Percentiles rank a stretch among this genome's conserved stretches.
phyloP scores from a whole-genome alignment of 1,140 invertebrate species.

The Cephus cinctus region DNA sequence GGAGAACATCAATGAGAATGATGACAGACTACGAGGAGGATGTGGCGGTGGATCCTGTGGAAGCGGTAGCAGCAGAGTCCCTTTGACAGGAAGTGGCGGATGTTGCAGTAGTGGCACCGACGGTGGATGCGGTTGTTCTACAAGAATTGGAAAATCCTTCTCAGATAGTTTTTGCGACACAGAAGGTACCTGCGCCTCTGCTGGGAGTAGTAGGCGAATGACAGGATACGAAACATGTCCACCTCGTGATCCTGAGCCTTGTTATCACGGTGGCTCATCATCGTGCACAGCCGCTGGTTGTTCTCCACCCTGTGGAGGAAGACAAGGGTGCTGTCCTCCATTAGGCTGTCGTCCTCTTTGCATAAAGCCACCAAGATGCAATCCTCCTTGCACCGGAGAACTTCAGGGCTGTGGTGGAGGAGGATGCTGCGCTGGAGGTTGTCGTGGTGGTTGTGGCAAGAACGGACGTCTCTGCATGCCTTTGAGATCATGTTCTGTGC shows the following conservation, averaged over 20 bases:
- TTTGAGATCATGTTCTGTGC: slow-evolving; percentile 21
- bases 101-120: background rate
- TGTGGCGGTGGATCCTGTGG: slow-evolving; percentile 15
- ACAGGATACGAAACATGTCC: slow-evolving; percentile 3
- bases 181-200: slow-evolving; percentile 8
- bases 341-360: slow-evolving; percentile 20
- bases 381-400: slow-evolving; percentile 23
- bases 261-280: background rate
- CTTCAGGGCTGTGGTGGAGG: slow-evolving; percentile 27
- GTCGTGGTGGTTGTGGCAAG: slow-evolving; percentile 39
- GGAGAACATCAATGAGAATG: too few relatives aligned
- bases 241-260: slow-evolving; percentile 6
- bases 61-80: background rate
- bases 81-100: background rate
- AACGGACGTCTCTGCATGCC: slow-evolving; percentile 30
- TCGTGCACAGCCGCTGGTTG: slow-evolving; percentile 9
- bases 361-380: slow-evolving; percentile 22
- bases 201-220: background rate
- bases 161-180: too few relatives aligned
- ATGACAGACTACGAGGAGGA: slow-evolving; percentile 35
- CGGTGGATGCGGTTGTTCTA: background rate
- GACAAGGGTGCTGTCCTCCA: slow-evolving; percentile 22
- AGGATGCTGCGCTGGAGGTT: slow-evolving; percentile 36
- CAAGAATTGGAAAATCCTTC: too few relatives aligned
- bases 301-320: slow-evolving; percentile 13